Evolutionary conservation across 2,888 invertebrate genomes (phyloP).

Genomic region (Eurytoma adleriae): DNA sequence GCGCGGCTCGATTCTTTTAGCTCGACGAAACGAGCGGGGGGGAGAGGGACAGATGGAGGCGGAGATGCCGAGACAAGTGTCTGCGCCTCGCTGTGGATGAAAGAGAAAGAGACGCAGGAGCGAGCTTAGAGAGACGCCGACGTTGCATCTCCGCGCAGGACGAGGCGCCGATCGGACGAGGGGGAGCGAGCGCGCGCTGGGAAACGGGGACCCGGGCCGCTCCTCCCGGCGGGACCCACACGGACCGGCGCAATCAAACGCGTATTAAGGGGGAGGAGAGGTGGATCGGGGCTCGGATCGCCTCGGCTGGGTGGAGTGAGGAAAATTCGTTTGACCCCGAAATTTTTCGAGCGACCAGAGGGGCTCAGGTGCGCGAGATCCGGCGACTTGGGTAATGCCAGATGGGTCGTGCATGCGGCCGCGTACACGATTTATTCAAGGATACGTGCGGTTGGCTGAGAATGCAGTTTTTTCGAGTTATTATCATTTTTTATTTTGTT

Average conservation of each 20-base stretch:
- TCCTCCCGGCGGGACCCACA: too few relatives aligned
- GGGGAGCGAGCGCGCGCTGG: too few relatives aligned
- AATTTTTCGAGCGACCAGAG: background rate
- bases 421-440: too few relatives aligned
- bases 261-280: conserved; percentile 9
- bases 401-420: background rate
- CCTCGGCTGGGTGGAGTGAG: conserved; percentile 1
- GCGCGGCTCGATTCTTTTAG: background rate
- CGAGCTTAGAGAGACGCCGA: background rate
- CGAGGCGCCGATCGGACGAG: too few relatives aligned
- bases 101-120: conserved; percentile 8
- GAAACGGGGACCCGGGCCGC: too few relatives aligned
- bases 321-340: conserved; percentile 22
- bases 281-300: background rate
- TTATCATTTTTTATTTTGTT: too few relatives aligned
- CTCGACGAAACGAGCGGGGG: background rate
- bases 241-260: conserved; percentile 2
- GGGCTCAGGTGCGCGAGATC: background rate
- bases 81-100: conserved; percentile 5
- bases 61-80: conserved; percentile 25
- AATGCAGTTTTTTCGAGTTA: too few relatives aligned
- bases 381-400: background rate
- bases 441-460: too few relatives aligned
- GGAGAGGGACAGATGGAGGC: background rate
- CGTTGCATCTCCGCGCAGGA: too few relatives aligned